phyloP scores from a whole-genome alignment of 2,113 vertebrate species.

The Danio rerio region DNA sequence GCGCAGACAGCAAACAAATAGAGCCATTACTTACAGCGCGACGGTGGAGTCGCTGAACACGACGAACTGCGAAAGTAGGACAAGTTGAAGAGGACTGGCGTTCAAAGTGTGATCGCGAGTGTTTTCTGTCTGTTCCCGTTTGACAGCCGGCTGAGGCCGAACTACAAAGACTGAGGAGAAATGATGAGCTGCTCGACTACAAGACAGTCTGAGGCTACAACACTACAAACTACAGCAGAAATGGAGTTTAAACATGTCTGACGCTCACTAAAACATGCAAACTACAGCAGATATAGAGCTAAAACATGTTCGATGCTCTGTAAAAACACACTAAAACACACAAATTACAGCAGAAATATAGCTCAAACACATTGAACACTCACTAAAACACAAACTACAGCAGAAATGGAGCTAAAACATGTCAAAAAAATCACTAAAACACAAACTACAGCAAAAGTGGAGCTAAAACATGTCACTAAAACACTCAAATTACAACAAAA shows the following conservation, averaged over 20 bases:
- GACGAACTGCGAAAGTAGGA: neutral
- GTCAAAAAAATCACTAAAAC: too few relatives aligned
- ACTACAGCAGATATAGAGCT: too few relatives aligned
- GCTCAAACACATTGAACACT: too few relatives aligned
- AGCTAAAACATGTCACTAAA: too few relatives aligned
- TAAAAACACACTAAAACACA: neutral
- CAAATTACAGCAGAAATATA: too few relatives aligned
- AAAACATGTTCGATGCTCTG: too few relatives aligned
- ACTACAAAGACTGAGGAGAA: conserved; percentile 6
- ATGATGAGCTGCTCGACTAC: neutral
- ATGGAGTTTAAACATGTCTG: too few relatives aligned
- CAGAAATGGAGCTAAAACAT: too few relatives aligned
- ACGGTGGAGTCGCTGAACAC: neutral
- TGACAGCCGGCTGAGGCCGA: conserved; percentile 11
- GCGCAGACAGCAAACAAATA: conserved; percentile 44
- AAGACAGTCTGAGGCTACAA: neutral
- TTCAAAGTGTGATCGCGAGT: conserved; percentile 16
- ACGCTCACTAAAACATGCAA: too few relatives aligned
- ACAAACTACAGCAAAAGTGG: too few relatives aligned
- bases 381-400: too few relatives aligned
- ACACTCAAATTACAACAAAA: too few relatives aligned
- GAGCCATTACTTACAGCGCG: conserved; percentile 29
- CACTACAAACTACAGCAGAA: neutral
- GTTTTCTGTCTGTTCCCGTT: conserved; percentile 13
- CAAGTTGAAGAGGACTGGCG: conserved; percentile 16